phyloP scores from a whole-genome alignment of 1,140 invertebrate genomes.

The Paraescarpia echinospica region DNA sequence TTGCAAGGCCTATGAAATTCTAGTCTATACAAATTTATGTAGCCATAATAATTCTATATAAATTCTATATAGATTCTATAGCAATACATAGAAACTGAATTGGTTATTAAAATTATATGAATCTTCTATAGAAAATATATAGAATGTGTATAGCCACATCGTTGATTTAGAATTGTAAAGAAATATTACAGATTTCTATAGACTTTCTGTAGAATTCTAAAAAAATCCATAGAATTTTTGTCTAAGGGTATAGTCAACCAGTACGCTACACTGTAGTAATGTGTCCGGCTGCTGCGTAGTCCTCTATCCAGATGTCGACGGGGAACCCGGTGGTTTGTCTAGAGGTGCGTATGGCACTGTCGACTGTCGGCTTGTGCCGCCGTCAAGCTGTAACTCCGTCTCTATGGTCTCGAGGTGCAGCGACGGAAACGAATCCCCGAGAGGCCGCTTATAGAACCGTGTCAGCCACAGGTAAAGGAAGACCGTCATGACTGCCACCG shows the following conservation, averaged over 20 bases:
- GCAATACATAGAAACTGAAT: no score
- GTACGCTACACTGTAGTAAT: neutral
- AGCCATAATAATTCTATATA: no score
- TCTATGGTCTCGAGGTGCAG: neutral
- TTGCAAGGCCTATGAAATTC: no score
- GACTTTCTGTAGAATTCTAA: no score
- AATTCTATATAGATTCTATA: no score
- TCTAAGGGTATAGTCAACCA: neutral
- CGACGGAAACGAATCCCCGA: neutral
- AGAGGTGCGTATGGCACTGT: neutral
- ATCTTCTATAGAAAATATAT: no score
- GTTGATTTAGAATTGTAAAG: no score
- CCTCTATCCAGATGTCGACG: neutral
- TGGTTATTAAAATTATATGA: no score
- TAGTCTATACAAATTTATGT: no score
- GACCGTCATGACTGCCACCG: neutral
- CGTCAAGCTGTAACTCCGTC: neutral
- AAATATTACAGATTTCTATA: no score
- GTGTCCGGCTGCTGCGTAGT: neutral
- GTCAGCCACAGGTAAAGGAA: neutral
- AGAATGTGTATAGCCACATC: no score
- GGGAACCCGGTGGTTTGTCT: neutral
- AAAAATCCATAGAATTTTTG: no score
- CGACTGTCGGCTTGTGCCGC: neutral
- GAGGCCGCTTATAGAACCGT: neutral